Percentiles rank a stretch among this genome's conserved stretches.
These are phyloP conservation scores for Hirudo medicinalis DNA, from an alignment of 1,140 invertebrate species.

Conservation along the genomic window DNA sequence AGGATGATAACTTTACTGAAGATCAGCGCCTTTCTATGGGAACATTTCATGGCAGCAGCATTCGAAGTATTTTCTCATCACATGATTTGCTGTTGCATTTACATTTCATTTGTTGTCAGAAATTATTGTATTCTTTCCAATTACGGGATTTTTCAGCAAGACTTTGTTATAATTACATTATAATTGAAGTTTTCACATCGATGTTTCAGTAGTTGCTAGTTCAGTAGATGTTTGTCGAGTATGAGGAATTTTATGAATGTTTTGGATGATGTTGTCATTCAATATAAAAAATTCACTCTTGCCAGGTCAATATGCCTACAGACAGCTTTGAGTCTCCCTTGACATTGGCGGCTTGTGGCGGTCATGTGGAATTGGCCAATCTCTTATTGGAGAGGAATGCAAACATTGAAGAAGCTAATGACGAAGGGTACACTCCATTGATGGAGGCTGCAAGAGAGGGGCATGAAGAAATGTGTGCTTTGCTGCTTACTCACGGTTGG, in stretches of 20 bases:
- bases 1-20: too few species aligned
- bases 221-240: too few species aligned
- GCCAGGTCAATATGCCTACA: constrained; percentile 87
- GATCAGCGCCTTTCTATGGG: too few species aligned
- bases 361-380: constrained; percentile 84
- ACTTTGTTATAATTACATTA: too few species aligned
- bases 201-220: too few species aligned
- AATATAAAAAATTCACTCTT: neutral
- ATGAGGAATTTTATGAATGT: neutral
- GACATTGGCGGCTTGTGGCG: constrained; percentile 91
- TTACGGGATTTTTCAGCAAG: too few species aligned
- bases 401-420: constrained; percentile 96
- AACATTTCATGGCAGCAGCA: too few species aligned
- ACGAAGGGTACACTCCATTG: constrained; percentile 98
- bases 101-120: too few species aligned
- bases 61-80: too few species aligned
- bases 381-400: constrained; percentile 87
- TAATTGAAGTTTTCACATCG: too few species aligned
- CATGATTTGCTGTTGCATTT: too few species aligned
- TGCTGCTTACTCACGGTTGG: constrained; percentile 73
- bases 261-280: neutral
- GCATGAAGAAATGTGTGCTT: constrained; percentile 92
- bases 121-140: too few species aligned
- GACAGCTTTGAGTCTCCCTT: constrained; percentile 98
- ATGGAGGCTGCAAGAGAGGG: constrained; percentile 89